Evolutionary conservation across 2,888 invertebrate species (phyloP).

Genomic region (Rhogogaster chlorosoma): DNA sequence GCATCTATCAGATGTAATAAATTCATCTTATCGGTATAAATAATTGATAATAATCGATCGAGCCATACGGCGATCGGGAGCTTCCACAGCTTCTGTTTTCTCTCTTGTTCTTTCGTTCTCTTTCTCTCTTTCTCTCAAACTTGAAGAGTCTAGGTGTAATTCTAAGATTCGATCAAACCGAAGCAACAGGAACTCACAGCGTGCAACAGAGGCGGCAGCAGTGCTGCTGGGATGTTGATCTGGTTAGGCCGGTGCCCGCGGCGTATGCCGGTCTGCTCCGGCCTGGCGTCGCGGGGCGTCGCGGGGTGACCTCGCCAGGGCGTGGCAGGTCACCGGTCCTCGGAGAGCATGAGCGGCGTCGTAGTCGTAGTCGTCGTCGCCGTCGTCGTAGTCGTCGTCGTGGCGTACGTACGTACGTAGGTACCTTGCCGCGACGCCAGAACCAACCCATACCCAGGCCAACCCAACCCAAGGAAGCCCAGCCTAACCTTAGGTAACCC

Average conservation of each 20-base stretch:
- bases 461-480: slow-evolving; percentile 24
- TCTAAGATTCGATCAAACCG: slow-evolving; percentile 46
- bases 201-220: slow-evolving; percentile 55
- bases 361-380: slow-evolving; percentile 60
- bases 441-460: slow-evolving; percentile 32
- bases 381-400: slow-evolving; percentile 61
- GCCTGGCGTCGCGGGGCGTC: slow-evolving; percentile 67
- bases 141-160: background rate
- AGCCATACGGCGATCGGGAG: slow-evolving; percentile 23
- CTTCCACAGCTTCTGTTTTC: background rate
- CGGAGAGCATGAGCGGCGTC: slow-evolving; percentile 66
- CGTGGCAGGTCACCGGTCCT: slow-evolving; percentile 76
- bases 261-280: slow-evolving; percentile 69
- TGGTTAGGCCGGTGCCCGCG: slow-evolving; percentile 72
- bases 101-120: background rate
- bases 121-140: background rate
- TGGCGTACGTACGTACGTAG: slow-evolving; percentile 43
- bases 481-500: slow-evolving; percentile 49
- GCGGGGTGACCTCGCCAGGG: slow-evolving; percentile 76
- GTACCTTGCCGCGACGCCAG: slow-evolving; percentile 23
- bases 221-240: slow-evolving; percentile 70
- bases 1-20: background rate
- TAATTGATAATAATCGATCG: slow-evolving; percentile 20
- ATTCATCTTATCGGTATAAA: background rate
- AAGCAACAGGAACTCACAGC: slow-evolving; percentile 57